Percentiles rank a stretch among this genome's conserved stretches.
phyloP scores from a whole-genome alignment of 2,113 vertebrate genomes.

The Hiodon tergisus region DNA sequence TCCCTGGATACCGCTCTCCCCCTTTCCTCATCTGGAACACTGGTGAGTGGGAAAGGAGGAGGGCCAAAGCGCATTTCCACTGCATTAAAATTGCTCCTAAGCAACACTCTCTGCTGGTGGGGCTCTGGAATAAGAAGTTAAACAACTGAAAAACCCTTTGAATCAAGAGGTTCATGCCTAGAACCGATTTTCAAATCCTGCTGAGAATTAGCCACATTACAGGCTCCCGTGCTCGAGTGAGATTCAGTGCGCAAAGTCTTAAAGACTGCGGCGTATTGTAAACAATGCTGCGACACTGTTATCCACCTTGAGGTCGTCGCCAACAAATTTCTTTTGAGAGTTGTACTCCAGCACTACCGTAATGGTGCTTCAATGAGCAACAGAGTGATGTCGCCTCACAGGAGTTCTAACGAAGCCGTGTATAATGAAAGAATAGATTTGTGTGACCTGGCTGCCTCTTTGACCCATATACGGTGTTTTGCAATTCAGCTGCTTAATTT shows the following conservation, averaged over 20 bases:
- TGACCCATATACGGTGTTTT: neutral
- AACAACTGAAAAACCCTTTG: neutral
- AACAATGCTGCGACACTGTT: neutral
- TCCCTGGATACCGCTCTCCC: neutral
- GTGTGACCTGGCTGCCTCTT: constrained; percentile 1
- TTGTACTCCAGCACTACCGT: too few species aligned
- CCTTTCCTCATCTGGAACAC: neutral
- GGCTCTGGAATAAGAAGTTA: neutral
- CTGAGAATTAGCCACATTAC: neutral
- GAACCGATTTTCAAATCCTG: neutral
- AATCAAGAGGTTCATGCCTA: neutral
- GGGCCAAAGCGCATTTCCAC: neutral
- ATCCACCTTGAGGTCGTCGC: too few species aligned
- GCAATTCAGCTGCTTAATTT: neutral
- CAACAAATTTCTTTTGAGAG: too few species aligned
- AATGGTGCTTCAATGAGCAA: neutral
- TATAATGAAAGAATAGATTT: neutral
- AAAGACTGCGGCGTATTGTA: neutral
- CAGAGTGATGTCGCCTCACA: neutral
- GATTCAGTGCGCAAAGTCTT: neutral
- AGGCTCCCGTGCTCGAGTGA: neutral
- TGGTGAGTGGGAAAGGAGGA: neutral
- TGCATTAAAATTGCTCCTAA: neutral
- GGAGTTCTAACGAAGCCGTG: neutral
- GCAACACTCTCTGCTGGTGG: neutral